Conservation (phyloP, 2,888 invertebrate genomes). For the Antheraea assamensis region DNA sequence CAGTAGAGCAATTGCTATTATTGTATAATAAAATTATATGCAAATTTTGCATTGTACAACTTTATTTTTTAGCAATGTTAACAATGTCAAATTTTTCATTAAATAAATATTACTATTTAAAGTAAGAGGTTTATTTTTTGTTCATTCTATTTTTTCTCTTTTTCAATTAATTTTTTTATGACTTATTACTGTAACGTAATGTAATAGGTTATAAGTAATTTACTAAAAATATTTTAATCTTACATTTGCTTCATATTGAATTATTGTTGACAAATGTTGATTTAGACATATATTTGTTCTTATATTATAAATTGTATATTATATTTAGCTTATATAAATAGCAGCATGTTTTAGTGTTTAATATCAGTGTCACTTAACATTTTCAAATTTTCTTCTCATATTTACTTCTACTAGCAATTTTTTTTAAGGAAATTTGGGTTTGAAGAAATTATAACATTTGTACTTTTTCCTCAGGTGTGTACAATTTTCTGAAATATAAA, state of each 20-base stretch:
- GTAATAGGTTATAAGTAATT: neutral
- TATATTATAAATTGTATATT: slow-evolving; percentile 49
- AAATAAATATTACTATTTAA: slow-evolving; percentile 77
- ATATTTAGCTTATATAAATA: slow-evolving; percentile 54
- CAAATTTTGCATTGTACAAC: slow-evolving; percentile 80
- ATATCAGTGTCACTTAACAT: slow-evolving; percentile 58
- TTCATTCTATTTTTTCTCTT: slow-evolving; percentile 65
- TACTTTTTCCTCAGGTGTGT: slow-evolving; percentile 78
- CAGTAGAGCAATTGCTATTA: slow-evolving; percentile 80
- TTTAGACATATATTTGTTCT: slow-evolving; percentile 46
- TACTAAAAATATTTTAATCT: neutral
- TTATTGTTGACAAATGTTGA: slow-evolving; percentile 50
- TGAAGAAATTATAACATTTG: slow-evolving; percentile 69
- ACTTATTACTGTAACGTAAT: slow-evolving; percentile 6
- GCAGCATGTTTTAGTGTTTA: slow-evolving; percentile 49
- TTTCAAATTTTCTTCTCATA: slow-evolving; percentile 61
- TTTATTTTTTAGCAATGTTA: slow-evolving; percentile 79
- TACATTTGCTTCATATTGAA: slow-evolving; percentile 40
- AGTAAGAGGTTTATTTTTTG: slow-evolving; percentile 70
- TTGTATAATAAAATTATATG: slow-evolving; percentile 75
- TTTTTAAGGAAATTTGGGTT: slow-evolving; percentile 63
- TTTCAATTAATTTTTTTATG: neutral
- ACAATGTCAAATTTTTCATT: slow-evolving; percentile 74
- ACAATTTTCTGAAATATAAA: slow-evolving; percentile 81
- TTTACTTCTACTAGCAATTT: slow-evolving; percentile 71